Evolutionary conservation across 2,888 invertebrate species (phyloP).

Genomic region (Ariolimax columbianus): DNA sequence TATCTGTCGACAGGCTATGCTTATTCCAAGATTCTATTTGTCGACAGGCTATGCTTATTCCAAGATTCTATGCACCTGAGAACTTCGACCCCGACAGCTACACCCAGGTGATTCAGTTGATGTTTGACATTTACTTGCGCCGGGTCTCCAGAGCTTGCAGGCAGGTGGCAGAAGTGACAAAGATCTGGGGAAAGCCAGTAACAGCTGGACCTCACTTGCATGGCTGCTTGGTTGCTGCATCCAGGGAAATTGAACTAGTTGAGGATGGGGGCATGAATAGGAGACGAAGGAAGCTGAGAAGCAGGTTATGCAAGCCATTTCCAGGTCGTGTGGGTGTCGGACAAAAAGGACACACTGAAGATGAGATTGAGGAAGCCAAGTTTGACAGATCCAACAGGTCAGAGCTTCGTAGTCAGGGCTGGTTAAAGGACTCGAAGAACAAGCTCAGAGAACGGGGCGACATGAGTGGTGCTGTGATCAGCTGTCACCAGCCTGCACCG

Average conservation of each 20-base stretch:
- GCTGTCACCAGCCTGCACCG: neutral
- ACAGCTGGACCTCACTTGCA: constrained; percentile 61
- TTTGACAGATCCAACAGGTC: neutral
- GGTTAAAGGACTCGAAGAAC: neutral
- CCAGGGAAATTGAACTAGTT: constrained; percentile 49
- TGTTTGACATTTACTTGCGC: constrained; percentile 60
- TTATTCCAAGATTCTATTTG: neutral
- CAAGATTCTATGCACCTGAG: neutral
- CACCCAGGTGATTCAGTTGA: constrained; percentile 59
- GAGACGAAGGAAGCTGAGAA: neutral
- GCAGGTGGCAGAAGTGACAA: constrained; percentile 34
- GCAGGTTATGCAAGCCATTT: neutral
- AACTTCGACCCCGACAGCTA: constrained; percentile 46
- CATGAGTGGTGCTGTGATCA: neutral
- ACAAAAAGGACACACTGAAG: neutral
- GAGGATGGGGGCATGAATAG: neutral
- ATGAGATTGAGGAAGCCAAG: constrained; percentile 6
- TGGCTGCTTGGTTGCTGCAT: constrained; percentile 59
- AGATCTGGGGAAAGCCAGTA: constrained; percentile 62
- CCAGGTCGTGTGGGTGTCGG: neutral
- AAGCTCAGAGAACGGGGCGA: neutral
- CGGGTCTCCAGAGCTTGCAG: constrained; percentile 57
- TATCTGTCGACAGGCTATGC: neutral
- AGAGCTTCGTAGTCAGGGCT: neutral
- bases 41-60: neutral